phyloP scores from a whole-genome alignment of 2,113 vertebrate species.

The Dolichotis patagonum region DNA sequence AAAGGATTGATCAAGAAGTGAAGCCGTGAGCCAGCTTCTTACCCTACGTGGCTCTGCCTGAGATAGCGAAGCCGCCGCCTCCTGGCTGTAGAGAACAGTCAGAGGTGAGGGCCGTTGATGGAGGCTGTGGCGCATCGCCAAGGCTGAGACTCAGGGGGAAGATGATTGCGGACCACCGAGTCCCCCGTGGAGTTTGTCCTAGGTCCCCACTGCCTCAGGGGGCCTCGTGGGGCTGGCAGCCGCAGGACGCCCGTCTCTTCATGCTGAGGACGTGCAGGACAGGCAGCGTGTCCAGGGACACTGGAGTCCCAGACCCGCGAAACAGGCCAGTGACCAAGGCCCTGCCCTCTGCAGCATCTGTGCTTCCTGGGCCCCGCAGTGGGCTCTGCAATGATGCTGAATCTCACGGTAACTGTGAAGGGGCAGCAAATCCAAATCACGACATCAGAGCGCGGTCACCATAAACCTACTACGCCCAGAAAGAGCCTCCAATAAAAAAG shows the following conservation, averaged over 20 bases:
- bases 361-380: no score
- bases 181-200: background rate
- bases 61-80: rapidly evolving
- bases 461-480: background rate
- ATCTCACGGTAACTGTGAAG: background rate
- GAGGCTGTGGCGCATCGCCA: rapidly evolving
- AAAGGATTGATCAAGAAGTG: rapidly evolving
- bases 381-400: background rate
- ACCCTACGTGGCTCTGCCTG: rapidly evolving
- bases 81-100: background rate
- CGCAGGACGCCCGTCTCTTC: background rate
- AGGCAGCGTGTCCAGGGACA: rapidly evolving
- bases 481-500: rapidly evolving
- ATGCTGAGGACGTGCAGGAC: background rate
- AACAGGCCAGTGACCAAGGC: background rate
- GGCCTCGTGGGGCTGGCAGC: background rate
- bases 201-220: background rate
- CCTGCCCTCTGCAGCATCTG: no score
- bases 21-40: background rate
- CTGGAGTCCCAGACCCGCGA: background rate
- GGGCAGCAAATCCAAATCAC: background rate
- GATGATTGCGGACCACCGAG: background rate
- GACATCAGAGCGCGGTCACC: background rate
- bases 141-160: background rate
- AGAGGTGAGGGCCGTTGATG: rapidly evolving